phyloP scores from a whole-genome alignment of 1,140 invertebrate genomes.

The Medauroidea extradentata region DNA sequence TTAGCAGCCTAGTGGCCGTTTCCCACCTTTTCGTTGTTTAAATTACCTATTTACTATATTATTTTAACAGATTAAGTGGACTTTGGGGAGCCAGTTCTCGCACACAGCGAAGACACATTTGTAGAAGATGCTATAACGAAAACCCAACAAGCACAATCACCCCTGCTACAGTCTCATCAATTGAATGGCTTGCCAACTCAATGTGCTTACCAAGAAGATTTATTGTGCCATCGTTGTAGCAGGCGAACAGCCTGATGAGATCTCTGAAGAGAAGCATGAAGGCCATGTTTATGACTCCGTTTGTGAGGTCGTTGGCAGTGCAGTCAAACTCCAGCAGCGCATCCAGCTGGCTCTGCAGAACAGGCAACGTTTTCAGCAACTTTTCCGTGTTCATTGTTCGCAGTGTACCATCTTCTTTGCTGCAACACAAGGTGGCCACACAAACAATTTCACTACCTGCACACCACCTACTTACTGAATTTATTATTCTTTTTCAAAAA shows the following conservation, averaged over 20 bases:
- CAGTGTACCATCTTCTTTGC: conserved; percentile 94
- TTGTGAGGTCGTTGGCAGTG: conserved; percentile 92
- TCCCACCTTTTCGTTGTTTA: too few species aligned
- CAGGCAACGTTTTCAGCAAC: conserved; percentile 93
- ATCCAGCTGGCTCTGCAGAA: conserved; percentile 84
- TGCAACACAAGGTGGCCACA: too few species aligned
- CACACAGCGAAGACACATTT: too few species aligned
- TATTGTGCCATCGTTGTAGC: conserved; percentile 99
- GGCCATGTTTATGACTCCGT: conserved; percentile 97
- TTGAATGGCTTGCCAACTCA: too few species aligned
- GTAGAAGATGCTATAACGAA: conserved; percentile 9
- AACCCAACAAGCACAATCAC: conserved; percentile 21
- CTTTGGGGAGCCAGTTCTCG: too few species aligned
- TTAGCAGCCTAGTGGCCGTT: too few species aligned
- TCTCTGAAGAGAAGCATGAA: conserved; percentile 99
- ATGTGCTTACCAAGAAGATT: conserved; percentile 89
- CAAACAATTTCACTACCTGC: too few species aligned
- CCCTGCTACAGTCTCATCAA: too few species aligned
- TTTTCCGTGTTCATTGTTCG: conserved; percentile 97
- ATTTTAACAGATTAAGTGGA: too few species aligned
- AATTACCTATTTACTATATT: too few species aligned
- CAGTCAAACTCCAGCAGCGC: conserved; percentile 96
- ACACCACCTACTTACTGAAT: too few species aligned
- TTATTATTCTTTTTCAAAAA: too few species aligned
- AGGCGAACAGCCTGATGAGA: conserved; percentile 97